Percentiles rank a stretch among this genome's conserved stretches.
These are phyloP conservation scores for Callipepla squamata DNA, from an alignment of 2,113 vertebrate species.

Conservation along the genomic window DNA sequence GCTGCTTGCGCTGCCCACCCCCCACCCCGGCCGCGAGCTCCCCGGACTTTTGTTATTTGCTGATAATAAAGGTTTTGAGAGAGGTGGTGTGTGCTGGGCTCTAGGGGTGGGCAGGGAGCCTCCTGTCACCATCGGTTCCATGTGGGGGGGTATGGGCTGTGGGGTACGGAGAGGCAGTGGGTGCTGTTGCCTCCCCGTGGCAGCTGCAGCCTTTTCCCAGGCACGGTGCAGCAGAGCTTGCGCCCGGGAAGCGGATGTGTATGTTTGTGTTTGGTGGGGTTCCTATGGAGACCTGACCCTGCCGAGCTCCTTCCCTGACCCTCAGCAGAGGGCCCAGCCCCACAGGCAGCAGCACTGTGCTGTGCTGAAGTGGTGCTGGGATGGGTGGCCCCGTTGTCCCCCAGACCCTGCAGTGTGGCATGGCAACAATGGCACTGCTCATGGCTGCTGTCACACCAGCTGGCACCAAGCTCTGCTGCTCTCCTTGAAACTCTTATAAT, in stretches of 20 bases:
- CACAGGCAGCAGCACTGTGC: no score
- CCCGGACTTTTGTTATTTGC: constrained; percentile 9
- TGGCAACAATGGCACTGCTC: no score
- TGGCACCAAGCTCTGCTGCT: not conserved
- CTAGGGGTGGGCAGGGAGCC: not conserved
- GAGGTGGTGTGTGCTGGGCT: not conserved
- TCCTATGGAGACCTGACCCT: constrained; percentile 22
- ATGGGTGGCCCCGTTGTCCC: rapidly evolving
- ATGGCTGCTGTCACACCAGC: not conserved
- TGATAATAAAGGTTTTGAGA: constrained; percentile 71
- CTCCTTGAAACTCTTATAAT: not conserved
- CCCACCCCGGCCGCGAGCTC: not conserved
- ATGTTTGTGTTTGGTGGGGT: not conserved
- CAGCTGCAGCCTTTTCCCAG: not conserved
- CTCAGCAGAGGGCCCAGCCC: not conserved
- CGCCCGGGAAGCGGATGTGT: not conserved
- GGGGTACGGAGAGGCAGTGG: not conserved
- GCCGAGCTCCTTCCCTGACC: not conserved
- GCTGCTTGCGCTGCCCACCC: not conserved
- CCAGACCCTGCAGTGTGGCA: rapidly evolving
- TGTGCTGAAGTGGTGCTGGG: not conserved
- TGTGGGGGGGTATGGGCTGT: no score
- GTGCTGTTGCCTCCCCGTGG: not conserved
- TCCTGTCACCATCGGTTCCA: no score
- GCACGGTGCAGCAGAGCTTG: rapidly evolving